phyloP scores from a whole-genome alignment of 2,113 vertebrate genomes.

The Struthidea cinerea region DNA sequence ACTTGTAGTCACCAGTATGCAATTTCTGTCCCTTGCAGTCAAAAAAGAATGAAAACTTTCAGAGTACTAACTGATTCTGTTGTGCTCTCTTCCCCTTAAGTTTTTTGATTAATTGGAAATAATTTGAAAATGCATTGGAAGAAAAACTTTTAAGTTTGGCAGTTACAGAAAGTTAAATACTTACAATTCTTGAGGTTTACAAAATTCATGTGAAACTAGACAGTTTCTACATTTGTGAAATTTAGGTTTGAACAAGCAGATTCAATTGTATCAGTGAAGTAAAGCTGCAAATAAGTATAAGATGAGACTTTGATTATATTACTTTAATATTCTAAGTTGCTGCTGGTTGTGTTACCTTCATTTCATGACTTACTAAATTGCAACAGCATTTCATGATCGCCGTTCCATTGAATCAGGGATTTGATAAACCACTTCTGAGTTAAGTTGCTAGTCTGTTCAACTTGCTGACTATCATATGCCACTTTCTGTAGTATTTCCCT shows the following conservation, averaged over 20 bases:
- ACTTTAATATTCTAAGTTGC: not conserved
- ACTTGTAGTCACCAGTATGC: not conserved
- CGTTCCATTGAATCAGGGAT: not conserved
- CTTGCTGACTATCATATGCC: not conserved
- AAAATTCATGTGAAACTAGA: not conserved
- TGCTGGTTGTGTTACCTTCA: not conserved
- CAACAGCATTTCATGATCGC: not conserved
- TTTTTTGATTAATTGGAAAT: not conserved
- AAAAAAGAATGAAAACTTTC: not conserved
- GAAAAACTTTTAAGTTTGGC: not conserved
- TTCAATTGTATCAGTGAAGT: not conserved
- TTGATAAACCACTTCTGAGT: not conserved
- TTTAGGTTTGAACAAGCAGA: not conserved
- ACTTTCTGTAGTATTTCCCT: not conserved
- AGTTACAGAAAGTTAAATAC: not conserved
- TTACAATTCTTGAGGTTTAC: not conserved
- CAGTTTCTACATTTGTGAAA: not conserved
- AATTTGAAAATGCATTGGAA: not conserved
- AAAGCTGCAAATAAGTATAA: not conserved
- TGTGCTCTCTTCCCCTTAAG: not conserved
- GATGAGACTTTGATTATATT: not conserved
- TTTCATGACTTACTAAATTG: not conserved
- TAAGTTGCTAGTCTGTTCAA: not conserved
- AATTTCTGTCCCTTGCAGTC: not conserved
- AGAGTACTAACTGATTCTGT: not conserved